Evolutionary conservation across 2,888 invertebrate species (phyloP), one percentile per base, ranked within the genome.

Genomic region (Troides helena): DNA sequence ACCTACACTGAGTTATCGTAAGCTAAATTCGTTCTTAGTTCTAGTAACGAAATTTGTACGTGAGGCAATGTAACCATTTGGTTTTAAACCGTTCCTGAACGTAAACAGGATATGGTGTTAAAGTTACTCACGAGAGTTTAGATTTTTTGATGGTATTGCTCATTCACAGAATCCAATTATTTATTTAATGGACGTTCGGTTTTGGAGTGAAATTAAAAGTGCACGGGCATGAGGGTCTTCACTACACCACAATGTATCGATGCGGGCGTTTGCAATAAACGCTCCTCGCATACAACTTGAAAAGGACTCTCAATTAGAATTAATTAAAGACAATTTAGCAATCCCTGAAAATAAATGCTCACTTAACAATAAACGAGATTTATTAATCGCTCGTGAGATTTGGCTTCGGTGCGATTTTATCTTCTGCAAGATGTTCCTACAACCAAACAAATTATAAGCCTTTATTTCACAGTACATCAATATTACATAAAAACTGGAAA

Each of bases 311-410:
- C 87, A 92, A 92, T 92, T 91, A 90, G 84, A 87, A 89, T 90
- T 90, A 90, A 92, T 92, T 91, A 91, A 87, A 89, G 90, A 90
- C 89, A 92, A 92, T 92, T 92, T 89, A 90, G 90, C 90, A 87
- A 90, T 84, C 86, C 84, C 85, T 82, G 83, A 85, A 86, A 87
- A 88, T 88, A 85, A 87, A 87, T 83, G 86, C 84, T 79, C 85
- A 84, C 87, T 90, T 82, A 83, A 87, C 82, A 86, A 86, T 86
- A 84, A 89, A 85, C 84, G 88, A 86, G 90, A 90, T 91, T 90
- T 88, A 85, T 87, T 81, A 81, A 82, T 80, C 78, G 79, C 74
- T 76, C 76, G 74, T 78, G 76, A 77, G 82, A 81, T 82, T 81
- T 78, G 75, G 53, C 62, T 62, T 65, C 30, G 59, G 58, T 62